A percentile compares a stretch with the other conserved stretches of the same genome.
Conservation (phyloP, 1,140 invertebrate genomes). For the Caenorhabditis elegans region WBcel235 BX284605.5:1688501-1689000, state of each 20-base stretch:
- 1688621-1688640: no score
- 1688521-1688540: no score
- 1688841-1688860: slow-evolving; percentile 93
- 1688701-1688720: no score
- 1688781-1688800: slow-evolving; percentile 91
- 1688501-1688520: slow-evolving; percentile 78
- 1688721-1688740: no score
- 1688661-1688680: no score
- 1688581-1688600: slow-evolving; percentile 81
- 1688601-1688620: slow-evolving; percentile 93
- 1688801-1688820: slow-evolving; percentile 83
- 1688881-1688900: slow-evolving; percentile 66
- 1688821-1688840: slow-evolving; percentile 81
- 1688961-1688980: background rate
- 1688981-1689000: slow-evolving; percentile 68
- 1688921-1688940: slow-evolving; percentile 56
- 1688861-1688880: slow-evolving; percentile 81
- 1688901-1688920: slow-evolving; percentile 59
- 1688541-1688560: slow-evolving; percentile 84
- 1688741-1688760: slow-evolving; percentile 73
- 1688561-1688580: slow-evolving; percentile 79
- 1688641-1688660: no score
- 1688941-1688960: slow-evolving; percentile 52
- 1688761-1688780: slow-evolving; percentile 95
- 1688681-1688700: no score